A percentile compares a stretch with the other conserved stretches of the same genome.
phyloP scores from a whole-genome alignment of 1,140 invertebrate species.

The Ceratosolen fusciceps region DNA sequence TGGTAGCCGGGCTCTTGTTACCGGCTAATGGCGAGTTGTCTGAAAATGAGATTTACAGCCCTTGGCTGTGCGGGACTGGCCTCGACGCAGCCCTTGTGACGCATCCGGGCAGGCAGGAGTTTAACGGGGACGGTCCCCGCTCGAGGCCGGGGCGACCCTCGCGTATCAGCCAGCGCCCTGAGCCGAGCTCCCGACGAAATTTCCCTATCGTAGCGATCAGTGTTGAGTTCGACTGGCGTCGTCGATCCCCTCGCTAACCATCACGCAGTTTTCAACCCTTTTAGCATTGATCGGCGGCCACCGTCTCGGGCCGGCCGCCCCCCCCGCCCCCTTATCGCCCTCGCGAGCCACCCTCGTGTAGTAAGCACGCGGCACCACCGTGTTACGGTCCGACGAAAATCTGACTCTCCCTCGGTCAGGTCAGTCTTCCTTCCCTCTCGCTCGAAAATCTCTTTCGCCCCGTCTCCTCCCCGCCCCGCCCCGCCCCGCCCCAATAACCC shows the following conservation, averaged over 20 bases:
- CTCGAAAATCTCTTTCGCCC: too few species aligned
- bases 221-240: conserved; percentile 57
- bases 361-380: neutral
- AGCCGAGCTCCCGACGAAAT: conserved; percentile 66
- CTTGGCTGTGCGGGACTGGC: conserved; percentile 23
- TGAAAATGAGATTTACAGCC: conserved; percentile 43
- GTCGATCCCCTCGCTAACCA: conserved; percentile 26
- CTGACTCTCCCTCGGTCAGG: conserved; percentile 48
- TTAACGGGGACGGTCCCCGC: conserved; percentile 30
- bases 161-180: neutral
- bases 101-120: conserved; percentile 30
- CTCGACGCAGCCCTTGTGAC: conserved; percentile 11
- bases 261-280: conserved; percentile 60
- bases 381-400: conserved; percentile 30
- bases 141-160: too few species aligned
- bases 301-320: conserved; percentile 56
- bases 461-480: conserved; percentile 9
- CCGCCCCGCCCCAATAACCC: too few species aligned
- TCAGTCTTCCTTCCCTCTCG: too few species aligned
- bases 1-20: conserved; percentile 28
- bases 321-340: conserved; percentile 69
- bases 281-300: conserved; percentile 64
- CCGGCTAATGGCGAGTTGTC: conserved; percentile 46
- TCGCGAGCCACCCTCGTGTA: conserved; percentile 43
- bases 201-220: conserved; percentile 70